Conservation (phyloP, 2,888 invertebrate species). For the Tipula unca region DNA sequence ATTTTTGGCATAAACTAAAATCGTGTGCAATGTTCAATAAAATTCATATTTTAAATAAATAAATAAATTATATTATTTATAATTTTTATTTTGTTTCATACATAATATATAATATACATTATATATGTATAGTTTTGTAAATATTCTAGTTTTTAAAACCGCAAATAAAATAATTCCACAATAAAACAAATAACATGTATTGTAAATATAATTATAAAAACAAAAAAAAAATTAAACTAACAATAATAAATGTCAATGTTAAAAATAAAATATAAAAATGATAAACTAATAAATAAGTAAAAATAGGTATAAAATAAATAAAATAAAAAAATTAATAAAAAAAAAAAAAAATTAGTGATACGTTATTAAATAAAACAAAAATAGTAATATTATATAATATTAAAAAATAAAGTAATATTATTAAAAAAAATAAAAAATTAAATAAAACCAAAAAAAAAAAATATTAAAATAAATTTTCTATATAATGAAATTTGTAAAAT, state of each 20-base stretch:
- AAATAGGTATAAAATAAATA: background rate
- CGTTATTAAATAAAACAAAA: background rate
- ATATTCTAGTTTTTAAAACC: background rate
- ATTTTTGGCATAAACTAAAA: background rate
- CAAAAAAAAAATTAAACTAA: background rate
- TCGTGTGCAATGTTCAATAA: background rate
- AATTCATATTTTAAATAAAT: background rate
- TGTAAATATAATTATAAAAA: background rate
- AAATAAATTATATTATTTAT: background rate
- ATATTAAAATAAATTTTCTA: background rate
- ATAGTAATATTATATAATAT: background rate
- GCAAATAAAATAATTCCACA: background rate
- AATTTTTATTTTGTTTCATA: background rate
- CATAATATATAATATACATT: background rate
- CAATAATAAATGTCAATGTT: conserved; percentile 14
- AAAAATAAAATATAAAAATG: background rate
- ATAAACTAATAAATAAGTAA: background rate
- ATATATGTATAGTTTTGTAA: background rate
- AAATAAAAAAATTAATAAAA: background rate
- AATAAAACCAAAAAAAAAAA: background rate
- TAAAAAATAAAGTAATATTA: background rate
- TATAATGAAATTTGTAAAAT: conserved; percentile 14
- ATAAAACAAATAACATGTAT: background rate
- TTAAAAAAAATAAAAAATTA: background rate
- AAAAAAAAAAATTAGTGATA: background rate